Base-by-base conservation (phyloP, 1,140 invertebrate genomes). In the Pectinophora gossypiella region DNA sequence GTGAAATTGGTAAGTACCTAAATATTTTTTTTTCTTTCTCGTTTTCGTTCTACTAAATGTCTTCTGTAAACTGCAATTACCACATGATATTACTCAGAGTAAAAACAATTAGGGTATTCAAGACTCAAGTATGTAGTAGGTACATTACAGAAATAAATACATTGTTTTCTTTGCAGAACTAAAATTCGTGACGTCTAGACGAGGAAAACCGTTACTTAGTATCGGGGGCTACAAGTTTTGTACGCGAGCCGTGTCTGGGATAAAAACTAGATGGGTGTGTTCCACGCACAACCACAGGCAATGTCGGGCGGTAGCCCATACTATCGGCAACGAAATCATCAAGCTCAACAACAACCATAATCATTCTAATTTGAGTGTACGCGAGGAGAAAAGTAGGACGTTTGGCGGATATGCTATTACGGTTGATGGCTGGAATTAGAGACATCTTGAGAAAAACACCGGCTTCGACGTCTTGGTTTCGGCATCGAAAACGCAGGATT, bases 131-230 rank as follows among this genome's bases (percentile, higher is more conserved):
- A 12, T 27, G 5, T 6, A 27, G 23, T 27, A 27, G 23, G 23
- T 6, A 27, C 23, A 27, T 27, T 6, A 27, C 5, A 27, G 5
- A 27, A 6, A 27, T n/a, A n/a, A n/a, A n/a, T n/a, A n/a, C n/a
- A n/a, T n/a, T n/a, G n/a, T n/a, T 46, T 38, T 36, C 19, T 44
- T 66, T 69, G 10, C 63, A 70, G 64, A n/a, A n/a, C n/a, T 50
- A 15, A 36, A 21, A 10, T 67, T 46, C 45, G 45, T 67, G 1
- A 48, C 13, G 19, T 63, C 66, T 12, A 36, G 53, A 6, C 54
- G 54, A n/a, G 60, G 66, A 6, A 63, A 56, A 38, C 44, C 27
- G 2, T 40, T 69, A 15, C 43, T 69, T 5, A 54, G 46, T 20
- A 23, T 63, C 2, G 53, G 50, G 10, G 50, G 48, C 3, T 58